Evolutionary conservation across 35 echinoderm and acorn worm species (phyloP), one percentile per base, ranked within the genome.

Genomic region (Hemicentrotus pulcherrimus): DNA sequence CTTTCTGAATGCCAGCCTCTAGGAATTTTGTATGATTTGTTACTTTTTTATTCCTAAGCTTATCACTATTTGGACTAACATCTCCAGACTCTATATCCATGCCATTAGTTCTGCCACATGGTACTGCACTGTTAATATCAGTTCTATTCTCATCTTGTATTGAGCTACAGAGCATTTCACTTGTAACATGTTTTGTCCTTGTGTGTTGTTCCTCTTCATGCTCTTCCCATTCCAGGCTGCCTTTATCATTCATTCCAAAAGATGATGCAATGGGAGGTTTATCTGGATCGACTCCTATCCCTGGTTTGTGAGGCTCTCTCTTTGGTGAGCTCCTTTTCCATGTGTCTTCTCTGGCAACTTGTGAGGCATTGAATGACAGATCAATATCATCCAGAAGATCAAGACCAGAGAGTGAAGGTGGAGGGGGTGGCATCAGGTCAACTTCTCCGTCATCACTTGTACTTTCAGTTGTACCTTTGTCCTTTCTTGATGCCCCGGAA

Each of bases 311-410:
- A 78, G 19, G 28, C 22, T 78, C 65, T 78, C 9, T 78, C 28
- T 78, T 78, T 78, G 65, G 65, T 78, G 65, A 78, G 0, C 19
- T 78, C 65, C 28, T 78, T 78, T 22, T 78, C 65, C 65, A 78
- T 15, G 6, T 78, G 65, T 78, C 65, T n/a, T 78, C 65, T 92
- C 32, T 85, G 86, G 48, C 47, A 86, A 95, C 89, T 47, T 95
- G 95, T 28, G 94, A 95, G 16, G 58, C 24, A 70, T 95, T 94
- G 47, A 96, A 90, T 11, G 91, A 85, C 4, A 95, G 35, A 70
- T 95, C 97, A 61, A 99, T 96, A 46, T 99, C 98, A 92, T 99
- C 98, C 18, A 99, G 96, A 65, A 96, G 88, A 89, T 99, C 98
- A 28, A 99, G 95, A 94, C 95, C 95, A 22, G 98, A 97, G 4